These are phyloP conservation scores for Tamandua tetradactyla DNA, from an alignment of 2,797 vertebrate genomes.

Conservation along the genomic window DNA sequence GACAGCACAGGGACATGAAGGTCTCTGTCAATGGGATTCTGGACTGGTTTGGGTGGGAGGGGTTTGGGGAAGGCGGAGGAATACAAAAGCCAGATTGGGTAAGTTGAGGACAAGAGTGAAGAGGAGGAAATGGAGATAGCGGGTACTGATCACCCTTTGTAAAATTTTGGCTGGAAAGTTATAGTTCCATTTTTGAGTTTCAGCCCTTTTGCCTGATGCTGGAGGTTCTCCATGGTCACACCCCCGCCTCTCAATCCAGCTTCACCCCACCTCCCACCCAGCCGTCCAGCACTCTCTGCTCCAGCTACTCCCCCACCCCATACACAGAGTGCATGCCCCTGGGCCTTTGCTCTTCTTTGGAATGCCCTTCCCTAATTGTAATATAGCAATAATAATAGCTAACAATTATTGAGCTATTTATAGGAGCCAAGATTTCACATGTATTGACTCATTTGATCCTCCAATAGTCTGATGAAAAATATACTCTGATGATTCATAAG, in stretches of 20 bases:
- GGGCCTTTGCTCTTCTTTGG: constrained; percentile 3
- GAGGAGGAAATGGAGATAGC: not conserved
- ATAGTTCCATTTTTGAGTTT: not conserved
- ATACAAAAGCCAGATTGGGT: no score
- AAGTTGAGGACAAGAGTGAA: no score
- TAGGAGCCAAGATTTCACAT: not conserved
- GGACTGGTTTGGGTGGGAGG: no score
- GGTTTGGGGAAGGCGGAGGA: no score
- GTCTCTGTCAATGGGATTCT: no score
- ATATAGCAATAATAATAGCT: not conserved
- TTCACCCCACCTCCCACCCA: not conserved
- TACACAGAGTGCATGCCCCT: not conserved
- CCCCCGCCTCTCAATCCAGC: not conserved
- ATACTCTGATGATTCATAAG: not conserved
- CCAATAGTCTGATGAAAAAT: not conserved
- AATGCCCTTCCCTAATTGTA: not conserved
- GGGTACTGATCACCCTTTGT: not conserved
- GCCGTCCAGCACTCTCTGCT: not conserved
- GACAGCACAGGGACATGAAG: no score
- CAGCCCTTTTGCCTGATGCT: not conserved
- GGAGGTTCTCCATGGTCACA: not conserved
- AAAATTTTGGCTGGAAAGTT: not conserved
- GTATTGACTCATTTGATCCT: not conserved
- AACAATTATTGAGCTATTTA: not conserved
- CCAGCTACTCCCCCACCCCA: not conserved